Conservation (phyloP, 2,797 vertebrate species). For the Balearica regulorum region DNA sequence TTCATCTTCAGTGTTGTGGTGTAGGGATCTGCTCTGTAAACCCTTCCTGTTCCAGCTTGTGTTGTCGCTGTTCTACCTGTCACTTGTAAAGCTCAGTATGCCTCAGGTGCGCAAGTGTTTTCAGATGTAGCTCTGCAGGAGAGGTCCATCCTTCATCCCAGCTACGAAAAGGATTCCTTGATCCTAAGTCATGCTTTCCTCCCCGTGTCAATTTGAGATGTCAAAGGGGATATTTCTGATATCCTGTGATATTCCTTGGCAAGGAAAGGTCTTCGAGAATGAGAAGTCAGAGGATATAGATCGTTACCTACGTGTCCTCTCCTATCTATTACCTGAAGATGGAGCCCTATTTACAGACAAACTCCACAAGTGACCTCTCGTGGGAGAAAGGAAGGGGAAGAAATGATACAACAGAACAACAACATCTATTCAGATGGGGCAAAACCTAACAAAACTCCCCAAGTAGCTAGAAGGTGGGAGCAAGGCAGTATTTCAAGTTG, state of each 20-base stretch:
- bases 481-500: not conserved
- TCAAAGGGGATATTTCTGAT: not conserved
- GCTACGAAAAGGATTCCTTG: not conserved
- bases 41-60: not conserved
- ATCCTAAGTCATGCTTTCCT: not conserved
- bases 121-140: not conserved
- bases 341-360: constrained; percentile 7
- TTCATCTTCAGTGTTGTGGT: not conserved
- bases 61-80: not conserved
- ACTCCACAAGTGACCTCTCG: not conserved
- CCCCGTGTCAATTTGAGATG: not conserved
- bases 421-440: not conserved
- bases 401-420: not conserved
- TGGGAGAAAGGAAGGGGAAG: not conserved
- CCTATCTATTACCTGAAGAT: not conserved
- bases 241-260: not conserved
- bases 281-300: not conserved
- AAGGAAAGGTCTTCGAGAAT: not conserved
- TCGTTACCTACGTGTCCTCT: not conserved
- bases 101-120: not conserved
- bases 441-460: not conserved
- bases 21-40: not conserved
- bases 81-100: not conserved
- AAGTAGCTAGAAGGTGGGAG: not conserved
- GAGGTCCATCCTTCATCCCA: not conserved